phyloP scores from a whole-genome alignment of 2,797 vertebrate species.

The Bovichtus variegatus region DNA sequence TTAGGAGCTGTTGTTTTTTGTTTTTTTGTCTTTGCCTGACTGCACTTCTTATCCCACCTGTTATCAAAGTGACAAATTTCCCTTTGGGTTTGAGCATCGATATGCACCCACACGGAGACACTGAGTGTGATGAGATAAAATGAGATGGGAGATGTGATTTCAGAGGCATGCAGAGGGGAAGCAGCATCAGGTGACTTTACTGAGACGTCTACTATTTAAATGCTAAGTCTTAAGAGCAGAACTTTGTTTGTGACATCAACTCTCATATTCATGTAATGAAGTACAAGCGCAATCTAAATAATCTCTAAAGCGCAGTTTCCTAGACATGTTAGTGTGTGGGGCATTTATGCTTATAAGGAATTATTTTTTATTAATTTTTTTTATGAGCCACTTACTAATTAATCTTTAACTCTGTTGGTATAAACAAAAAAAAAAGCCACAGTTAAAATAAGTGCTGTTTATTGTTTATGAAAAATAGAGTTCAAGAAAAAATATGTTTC shows the following conservation, averaged over 20 bases:
- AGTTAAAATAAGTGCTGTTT: not conserved
- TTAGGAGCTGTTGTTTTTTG: slow-evolving; percentile 5
- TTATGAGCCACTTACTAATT: slow-evolving; percentile 14
- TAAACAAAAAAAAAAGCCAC: no score
- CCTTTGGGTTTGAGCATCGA: slow-evolving; percentile 21
- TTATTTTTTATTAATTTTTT: no score
- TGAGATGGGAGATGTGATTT: slow-evolving; percentile 39
- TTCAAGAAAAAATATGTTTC: not conserved
- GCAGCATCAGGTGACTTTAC: slow-evolving; percentile 44
- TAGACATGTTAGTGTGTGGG: not conserved
- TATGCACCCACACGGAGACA: slow-evolving; percentile 32
- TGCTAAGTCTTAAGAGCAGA: slow-evolving; percentile 17
- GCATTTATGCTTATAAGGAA: not conserved
- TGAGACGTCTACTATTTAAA: slow-evolving; percentile 13
- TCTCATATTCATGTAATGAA: slow-evolving; percentile 1
- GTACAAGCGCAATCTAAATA: slow-evolving; percentile 6
- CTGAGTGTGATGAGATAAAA: slow-evolving; percentile 53
- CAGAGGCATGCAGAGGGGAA: slow-evolving; percentile 15
- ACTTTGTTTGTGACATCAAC: not conserved
- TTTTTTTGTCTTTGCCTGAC: slow-evolving; percentile 3
- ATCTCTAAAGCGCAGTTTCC: not conserved
- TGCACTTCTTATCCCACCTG: slow-evolving; percentile 48
- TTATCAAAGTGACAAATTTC: slow-evolving; percentile 57
- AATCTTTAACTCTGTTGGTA: not conserved
- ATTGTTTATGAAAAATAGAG: no score